Evolutionary conservation across 2,888 invertebrate species (phyloP), one percentile per base, ranked within the genome.

Genomic region (Neelides folsomi): DNA sequence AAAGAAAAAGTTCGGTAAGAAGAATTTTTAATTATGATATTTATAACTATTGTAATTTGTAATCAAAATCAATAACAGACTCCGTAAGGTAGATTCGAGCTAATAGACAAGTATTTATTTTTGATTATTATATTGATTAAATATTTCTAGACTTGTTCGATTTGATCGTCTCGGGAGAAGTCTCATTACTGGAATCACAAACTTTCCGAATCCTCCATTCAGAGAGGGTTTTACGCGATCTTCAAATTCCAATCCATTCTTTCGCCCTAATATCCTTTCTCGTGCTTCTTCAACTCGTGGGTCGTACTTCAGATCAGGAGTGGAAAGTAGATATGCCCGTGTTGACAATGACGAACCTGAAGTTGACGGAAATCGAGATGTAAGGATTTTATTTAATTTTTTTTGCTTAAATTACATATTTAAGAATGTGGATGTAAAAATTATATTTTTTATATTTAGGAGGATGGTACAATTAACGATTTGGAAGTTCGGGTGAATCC

Each of bases 101-200:
- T n/a, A n/a, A 27, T 27, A 27, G 3, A 27, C 3, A 47, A 51
- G 35, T 8, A 27, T 43, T 19, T 38, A 34, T 20, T 39, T n/a
- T 36, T 40, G 8, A 48, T 50, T 44, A 4, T 34, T 41, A n/a
- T 48, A 48, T 40, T 40, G 18, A 40, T 18, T 42, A 13, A 45
- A 34, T 49, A 37, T 58, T 74, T 74, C 46, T 71, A 84, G 88
- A 67, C 86, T 83, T 73, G 84, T 89, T 41, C 81, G 83, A 35
- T 89, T 89, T 70, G 88, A 88, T 70, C 79, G 80, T 42, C 72
- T 82, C 50, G 89, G 89, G 7, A 80, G 81, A 66, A 83, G 82
- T 70, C 71, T 89, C 40, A 86, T 86, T 66, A 88, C 89, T 1
- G 89, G 86, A 12, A 86, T 89, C 66, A 81, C 83, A 1, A 82